A percentile compares a stretch with the other conserved stretches of the same genome.
These are phyloP conservation scores for Caenorhabditis doughertyi DNA, from an alignment of 2,888 invertebrate species.

Conservation along the genomic window DNA sequence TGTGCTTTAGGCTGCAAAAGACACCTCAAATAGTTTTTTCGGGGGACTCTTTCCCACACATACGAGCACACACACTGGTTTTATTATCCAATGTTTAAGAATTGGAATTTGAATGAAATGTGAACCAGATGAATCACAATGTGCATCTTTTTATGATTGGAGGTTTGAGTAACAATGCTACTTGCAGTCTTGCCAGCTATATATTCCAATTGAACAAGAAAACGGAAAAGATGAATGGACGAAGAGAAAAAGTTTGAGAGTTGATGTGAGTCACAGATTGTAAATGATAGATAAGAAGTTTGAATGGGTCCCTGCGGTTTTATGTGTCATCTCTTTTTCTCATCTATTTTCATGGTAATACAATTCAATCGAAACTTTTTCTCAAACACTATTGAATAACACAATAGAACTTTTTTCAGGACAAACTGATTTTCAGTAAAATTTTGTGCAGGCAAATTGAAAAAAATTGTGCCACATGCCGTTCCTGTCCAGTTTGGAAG, in stretches of 20 bases:
- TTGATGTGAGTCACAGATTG: conserved; percentile 45
- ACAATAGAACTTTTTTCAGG: no score
- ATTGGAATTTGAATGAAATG: conserved; percentile 41
- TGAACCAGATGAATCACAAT: conserved; percentile 60
- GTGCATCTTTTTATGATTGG: conserved; percentile 57
- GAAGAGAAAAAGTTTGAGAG: not conserved
- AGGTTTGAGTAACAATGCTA: conserved; percentile 47
- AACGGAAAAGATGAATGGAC: not conserved
- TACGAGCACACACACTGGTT: conserved; percentile 34
- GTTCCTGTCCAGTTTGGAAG: no score
- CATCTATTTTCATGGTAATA: not conserved
- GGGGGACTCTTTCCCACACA: conserved; percentile 3
- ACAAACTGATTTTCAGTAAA: no score
- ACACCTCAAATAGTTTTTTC: conserved; percentile 3
- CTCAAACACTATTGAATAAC: not conserved
- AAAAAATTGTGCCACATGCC: no score
- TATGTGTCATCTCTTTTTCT: conserved; percentile 22
- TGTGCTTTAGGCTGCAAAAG: not conserved
- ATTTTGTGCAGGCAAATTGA: no score
- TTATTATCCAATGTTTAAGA: conserved; percentile 43
- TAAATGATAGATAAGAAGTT: conserved; percentile 37
- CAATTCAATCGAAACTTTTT: not conserved
- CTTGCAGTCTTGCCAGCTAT: not conserved
- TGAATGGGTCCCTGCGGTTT: conserved; percentile 31
- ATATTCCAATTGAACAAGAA: conserved; percentile 4